phyloP scores from a whole-genome alignment of 2,888 invertebrate species.

The Lampropteryx suffumata region DNA sequence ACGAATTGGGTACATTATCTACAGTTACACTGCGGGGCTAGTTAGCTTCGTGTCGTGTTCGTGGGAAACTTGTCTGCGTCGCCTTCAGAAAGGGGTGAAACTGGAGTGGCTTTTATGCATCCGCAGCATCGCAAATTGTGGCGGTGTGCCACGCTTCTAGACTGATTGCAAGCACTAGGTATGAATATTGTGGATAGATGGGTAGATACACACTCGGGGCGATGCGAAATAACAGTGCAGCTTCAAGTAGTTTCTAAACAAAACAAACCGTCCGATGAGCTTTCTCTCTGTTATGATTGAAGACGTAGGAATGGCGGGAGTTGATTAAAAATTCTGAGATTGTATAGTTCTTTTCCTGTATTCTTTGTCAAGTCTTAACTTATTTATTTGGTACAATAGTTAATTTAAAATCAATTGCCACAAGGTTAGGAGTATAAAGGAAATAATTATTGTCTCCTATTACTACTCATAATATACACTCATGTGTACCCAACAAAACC shows the following conservation, averaged over 20 bases:
- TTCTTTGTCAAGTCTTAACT: neutral
- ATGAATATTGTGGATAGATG: constrained; percentile 36
- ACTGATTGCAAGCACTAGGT: constrained; percentile 52
- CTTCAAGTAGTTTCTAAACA: constrained; percentile 41
- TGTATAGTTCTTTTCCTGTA: constrained; percentile 11
- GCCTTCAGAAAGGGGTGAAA: constrained; percentile 49
- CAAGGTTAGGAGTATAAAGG: too few species aligned
- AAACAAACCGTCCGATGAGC: constrained; percentile 31
- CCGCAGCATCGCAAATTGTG: constrained; percentile 60
- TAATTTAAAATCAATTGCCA: too few species aligned
- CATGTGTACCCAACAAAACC: too few species aligned
- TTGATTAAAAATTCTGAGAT: constrained; percentile 29
- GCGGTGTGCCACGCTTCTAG: constrained; percentile 52
- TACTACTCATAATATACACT: too few species aligned
- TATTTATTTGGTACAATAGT: too few species aligned
- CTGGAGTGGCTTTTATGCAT: constrained; percentile 59
- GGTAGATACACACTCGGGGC: constrained; percentile 27
- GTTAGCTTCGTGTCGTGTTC: constrained; percentile 61
- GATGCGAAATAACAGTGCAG: constrained; percentile 39
- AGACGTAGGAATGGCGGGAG: constrained; percentile 18
- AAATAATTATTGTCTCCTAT: too few species aligned
- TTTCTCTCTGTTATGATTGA: constrained; percentile 27
- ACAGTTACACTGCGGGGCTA: constrained; percentile 57
- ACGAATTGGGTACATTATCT: constrained; percentile 65
- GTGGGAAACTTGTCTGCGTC: constrained; percentile 60